phyloP scores from a whole-genome alignment of 2,888 invertebrate genomes.

The Ametastegia equiseti region DNA sequence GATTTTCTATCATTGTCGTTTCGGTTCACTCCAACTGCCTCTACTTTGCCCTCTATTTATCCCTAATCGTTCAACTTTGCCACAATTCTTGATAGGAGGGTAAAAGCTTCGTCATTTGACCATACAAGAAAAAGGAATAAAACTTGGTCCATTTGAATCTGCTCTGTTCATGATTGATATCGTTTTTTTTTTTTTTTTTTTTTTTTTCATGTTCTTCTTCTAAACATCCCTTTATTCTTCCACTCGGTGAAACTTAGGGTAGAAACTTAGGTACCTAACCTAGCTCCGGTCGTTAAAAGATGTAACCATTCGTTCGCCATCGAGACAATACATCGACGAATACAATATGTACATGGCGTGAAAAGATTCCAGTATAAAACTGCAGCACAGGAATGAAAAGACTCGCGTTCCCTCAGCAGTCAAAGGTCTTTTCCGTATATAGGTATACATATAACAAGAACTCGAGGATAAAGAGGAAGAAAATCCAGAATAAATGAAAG shows the following conservation, averaged over 20 bases:
- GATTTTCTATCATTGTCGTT: constrained; percentile 15
- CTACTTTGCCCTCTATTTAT: constrained; percentile 25
- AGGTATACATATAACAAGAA: neutral
- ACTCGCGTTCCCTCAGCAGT: neutral
- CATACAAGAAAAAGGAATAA: constrained; percentile 23
- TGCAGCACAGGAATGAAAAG: neutral
- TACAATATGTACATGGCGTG: neutral
- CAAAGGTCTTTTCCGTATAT: neutral
- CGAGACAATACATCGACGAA: neutral
- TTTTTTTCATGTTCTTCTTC: neutral
- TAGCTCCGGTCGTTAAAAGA: neutral
- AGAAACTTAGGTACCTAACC: neutral
- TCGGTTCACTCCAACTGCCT: neutral
- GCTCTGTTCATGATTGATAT: neutral
- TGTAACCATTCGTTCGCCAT: neutral
- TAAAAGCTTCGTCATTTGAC: neutral
- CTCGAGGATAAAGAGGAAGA: neutral
- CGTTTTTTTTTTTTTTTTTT: neutral
- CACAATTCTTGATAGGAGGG: neutral
- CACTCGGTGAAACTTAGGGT: neutral
- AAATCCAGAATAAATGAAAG: neutral
- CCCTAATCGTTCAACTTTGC: constrained; percentile 36
- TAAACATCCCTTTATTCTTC: neutral
- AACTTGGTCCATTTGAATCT: constrained; percentile 20
- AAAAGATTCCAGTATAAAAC: neutral